These are phyloP conservation scores for Oncopodura yosiiana DNA, from an alignment of 1,140 invertebrate genomes.

Conservation along the genomic window DNA sequence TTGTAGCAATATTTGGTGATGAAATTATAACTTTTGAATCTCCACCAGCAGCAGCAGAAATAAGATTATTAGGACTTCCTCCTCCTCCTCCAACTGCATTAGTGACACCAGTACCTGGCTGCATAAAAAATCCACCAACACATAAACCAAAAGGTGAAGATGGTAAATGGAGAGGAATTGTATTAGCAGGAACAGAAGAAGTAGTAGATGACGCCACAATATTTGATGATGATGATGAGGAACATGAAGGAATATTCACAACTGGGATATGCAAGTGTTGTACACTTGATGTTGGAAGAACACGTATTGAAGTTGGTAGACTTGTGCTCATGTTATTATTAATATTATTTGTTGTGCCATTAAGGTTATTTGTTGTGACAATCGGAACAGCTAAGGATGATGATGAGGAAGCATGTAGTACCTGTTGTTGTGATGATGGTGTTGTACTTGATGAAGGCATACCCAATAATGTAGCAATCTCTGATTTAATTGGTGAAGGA, in stretches of 20 bases:
- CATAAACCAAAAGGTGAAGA: conserved; percentile 23
- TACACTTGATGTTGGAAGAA: conserved; percentile 1
- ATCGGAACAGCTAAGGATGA: background rate
- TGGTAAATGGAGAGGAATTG: conserved; percentile 15
- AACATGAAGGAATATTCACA: conserved; percentile 14
- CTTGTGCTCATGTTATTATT: conserved; percentile 5
- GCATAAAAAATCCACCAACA: conserved; percentile 29
- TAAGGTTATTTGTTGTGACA: background rate
- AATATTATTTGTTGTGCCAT: conserved; percentile 1
- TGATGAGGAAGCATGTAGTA: conserved; percentile 3
- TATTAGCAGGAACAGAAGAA: conserved; percentile 7
- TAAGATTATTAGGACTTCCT: background rate
- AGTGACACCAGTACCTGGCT: conserved; percentile 9
- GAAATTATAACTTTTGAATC: too few species aligned
- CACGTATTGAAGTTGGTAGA: conserved; percentile 2
- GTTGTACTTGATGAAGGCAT: conserved; percentile 9
- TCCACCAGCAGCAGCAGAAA: background rate
- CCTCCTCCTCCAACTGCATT: background rate
- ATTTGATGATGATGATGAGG: background rate
- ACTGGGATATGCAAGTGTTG: conserved; percentile 17
- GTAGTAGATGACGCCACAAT: background rate
- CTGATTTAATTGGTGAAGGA: conserved; percentile 33
- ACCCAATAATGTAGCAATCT: conserved; percentile 30
- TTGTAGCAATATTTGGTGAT: too few species aligned
- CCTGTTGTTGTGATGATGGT: background rate